phyloP scores from a whole-genome alignment of 92 coral and sea anemone genomes.

The Diadumene lineata region DNA sequence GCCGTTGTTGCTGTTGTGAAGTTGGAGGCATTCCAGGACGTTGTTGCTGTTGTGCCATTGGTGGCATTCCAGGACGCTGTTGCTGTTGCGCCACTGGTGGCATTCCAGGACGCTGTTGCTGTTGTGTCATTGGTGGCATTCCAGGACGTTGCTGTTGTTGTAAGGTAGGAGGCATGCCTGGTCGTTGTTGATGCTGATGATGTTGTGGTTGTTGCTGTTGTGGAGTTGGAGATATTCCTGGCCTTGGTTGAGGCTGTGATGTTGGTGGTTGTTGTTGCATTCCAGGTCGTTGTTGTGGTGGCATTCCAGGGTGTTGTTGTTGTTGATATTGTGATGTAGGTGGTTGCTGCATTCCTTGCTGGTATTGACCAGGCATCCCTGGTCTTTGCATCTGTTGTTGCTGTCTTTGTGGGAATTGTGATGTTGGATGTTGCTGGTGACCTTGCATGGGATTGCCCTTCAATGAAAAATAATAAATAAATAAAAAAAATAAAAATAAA shows the following conservation, averaged over 20 bases:
- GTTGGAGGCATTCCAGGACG: conserved; percentile 38
- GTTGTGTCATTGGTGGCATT: conserved; percentile 22
- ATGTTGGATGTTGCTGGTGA: conserved; percentile 28
- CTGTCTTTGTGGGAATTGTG: conserved; percentile 29
- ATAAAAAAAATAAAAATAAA: too few species aligned
- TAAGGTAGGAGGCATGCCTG: conserved; percentile 15
- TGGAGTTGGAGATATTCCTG: conserved; percentile 18
- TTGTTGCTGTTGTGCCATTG: conserved; percentile 15
- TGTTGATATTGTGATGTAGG: conserved; percentile 20
- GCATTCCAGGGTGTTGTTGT: conserved; percentile 25
- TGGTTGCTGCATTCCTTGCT: conserved; percentile 10
- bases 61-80: conserved; percentile 26
- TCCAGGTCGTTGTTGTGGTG: conserved; percentile 17
- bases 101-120: conserved; percentile 39
- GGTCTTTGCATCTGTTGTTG: conserved; percentile 27
- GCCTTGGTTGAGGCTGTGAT: conserved; percentile 8
- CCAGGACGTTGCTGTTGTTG: conserved; percentile 18
- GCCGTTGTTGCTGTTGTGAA: conserved; percentile 20
- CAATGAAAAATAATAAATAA: neutral
- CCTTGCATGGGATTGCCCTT: conserved; percentile 1
- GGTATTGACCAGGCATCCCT: conserved; percentile 40
- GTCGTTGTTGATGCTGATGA: conserved; percentile 20
- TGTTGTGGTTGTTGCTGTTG: conserved; percentile 21
- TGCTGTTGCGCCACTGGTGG: conserved; percentile 26
- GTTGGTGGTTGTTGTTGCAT: conserved; percentile 17